These are phyloP conservation scores for Monodelphis domestica DNA, from an alignment of 2,797 vertebrate genomes.

Conservation along the genomic window DNA sequence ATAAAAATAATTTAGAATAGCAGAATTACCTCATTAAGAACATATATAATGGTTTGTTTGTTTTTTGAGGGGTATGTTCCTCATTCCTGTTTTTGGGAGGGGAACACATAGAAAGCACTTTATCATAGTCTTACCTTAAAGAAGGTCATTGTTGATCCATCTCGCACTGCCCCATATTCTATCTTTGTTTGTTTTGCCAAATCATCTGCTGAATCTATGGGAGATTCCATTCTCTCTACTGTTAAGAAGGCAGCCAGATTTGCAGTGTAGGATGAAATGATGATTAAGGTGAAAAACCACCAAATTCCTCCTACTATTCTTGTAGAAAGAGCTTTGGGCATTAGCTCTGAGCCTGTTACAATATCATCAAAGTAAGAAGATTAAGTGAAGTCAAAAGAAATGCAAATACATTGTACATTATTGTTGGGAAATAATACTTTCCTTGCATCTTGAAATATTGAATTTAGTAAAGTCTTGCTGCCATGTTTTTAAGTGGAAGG, in stretches of 20 bases:
- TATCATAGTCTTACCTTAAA: conserved; percentile 91
- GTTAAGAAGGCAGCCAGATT: conserved; percentile 98
- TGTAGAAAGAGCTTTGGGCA: conserved; percentile 98
- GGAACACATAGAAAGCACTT: not conserved
- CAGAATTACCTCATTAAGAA: not conserved
- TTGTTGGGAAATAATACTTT: conserved; percentile 67
- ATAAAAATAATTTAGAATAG: not conserved
- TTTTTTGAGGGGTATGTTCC: not conserved
- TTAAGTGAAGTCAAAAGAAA: conserved; percentile 75
- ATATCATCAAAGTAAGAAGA: conserved; percentile 80
- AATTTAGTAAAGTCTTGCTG: not conserved
- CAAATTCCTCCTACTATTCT: conserved; percentile 99
- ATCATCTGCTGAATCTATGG: conserved; percentile 97
- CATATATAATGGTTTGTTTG: not conserved
- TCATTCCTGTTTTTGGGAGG: not conserved
- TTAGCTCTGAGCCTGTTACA: conserved; percentile 94
- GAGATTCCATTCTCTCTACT: conserved; percentile 98
- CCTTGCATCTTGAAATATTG: conserved; percentile 66
- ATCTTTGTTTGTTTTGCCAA: conserved; percentile 99
- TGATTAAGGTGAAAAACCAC: conserved; percentile 99
- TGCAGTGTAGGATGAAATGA: conserved; percentile 98
- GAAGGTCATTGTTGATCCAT: conserved; percentile 98
- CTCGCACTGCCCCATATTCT: conserved; percentile 95
- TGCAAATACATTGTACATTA: conserved; percentile 42
- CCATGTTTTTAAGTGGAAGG: not conserved